A percentile compares a stretch with the other conserved stretches of the same genome.
Evolutionary conservation across 1,140 invertebrate species (phyloP).

Genomic region (Drosophila burlai): DNA sequence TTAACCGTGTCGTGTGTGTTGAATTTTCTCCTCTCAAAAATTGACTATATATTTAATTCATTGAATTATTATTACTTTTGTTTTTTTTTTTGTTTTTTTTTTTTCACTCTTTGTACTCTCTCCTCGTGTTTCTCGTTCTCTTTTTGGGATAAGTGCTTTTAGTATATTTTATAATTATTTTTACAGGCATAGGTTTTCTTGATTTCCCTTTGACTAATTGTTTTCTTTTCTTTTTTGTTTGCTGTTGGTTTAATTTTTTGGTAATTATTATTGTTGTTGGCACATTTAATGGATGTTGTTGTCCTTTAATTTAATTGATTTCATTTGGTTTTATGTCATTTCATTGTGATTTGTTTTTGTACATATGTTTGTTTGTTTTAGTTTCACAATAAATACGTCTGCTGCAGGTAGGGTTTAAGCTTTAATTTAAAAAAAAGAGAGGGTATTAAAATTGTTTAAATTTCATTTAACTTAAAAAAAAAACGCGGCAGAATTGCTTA

Average conservation of each 20-base stretch:
- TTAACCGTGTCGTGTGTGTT: not conserved
- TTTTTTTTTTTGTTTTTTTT: not conserved
- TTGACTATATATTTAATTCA: conserved; percentile 19
- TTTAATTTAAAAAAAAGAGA: not conserved
- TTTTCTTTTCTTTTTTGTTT: conserved; percentile 6
- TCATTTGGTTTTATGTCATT: conserved; percentile 44
- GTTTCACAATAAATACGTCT: conserved; percentile 62
- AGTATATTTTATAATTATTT: conserved; percentile 32
- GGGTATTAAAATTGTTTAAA: not conserved
- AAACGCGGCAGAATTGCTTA: not conserved
- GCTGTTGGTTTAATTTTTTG: conserved; percentile 30
- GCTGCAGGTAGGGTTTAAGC: conserved; percentile 13
- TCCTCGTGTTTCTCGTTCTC: conserved; percentile 27
- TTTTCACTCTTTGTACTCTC: conserved; percentile 28
- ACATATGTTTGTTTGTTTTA: conserved; percentile 40
- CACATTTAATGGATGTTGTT: conserved; percentile 35
- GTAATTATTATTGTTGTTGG: conserved; percentile 48
- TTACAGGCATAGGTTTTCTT: conserved; percentile 41
- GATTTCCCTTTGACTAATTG: conserved; percentile 36
- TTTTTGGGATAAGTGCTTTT: conserved; percentile 43
- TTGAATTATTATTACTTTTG: conserved; percentile 9
- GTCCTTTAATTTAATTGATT: conserved; percentile 31
- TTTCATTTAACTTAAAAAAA: not conserved
- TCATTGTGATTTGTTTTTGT: conserved; percentile 51
- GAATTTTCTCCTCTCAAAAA: conserved; percentile 4